A percentile compares a stretch with the other conserved stretches of the same genome.
These are phyloP conservation scores for Diarsia dahlii DNA, from an alignment of 2,888 invertebrate species.

Conservation along the genomic window DNA sequence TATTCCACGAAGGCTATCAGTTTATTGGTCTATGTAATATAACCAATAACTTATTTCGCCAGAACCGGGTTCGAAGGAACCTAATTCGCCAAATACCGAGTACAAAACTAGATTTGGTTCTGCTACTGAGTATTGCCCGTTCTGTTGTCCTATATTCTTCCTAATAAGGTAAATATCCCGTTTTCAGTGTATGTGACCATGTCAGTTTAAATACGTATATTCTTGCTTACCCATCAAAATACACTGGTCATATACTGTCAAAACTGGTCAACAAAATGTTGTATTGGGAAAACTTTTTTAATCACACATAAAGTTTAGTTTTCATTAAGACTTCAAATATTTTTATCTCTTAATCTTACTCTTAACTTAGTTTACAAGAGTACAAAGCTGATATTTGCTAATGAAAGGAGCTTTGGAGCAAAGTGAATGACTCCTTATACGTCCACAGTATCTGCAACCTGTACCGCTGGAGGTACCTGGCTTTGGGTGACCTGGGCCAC, in stretches of 20 bases:
- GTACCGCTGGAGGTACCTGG: constrained; percentile 99
- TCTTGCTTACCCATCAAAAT: background rate
- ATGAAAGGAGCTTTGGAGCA: background rate
- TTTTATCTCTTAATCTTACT: background rate
- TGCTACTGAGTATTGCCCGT: background rate
- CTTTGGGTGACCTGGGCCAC: constrained; percentile 98
- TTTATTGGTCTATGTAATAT: background rate
- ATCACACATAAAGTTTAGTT: background rate
- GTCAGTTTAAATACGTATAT: too few species aligned
- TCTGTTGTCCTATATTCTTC: background rate
- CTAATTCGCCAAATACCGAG: background rate
- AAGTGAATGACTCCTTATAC: background rate
- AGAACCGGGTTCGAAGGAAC: too few species aligned
- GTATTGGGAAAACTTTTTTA: background rate
- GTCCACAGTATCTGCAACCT: constrained; percentile 95
- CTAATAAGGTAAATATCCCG: too few species aligned
- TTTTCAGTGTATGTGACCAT: too few species aligned
- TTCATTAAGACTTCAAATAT: background rate
- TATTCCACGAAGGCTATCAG: background rate
- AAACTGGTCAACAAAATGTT: background rate
- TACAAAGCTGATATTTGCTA: background rate
- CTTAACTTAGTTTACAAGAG: background rate
- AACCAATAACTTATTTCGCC: too few species aligned
- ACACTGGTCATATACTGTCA: background rate
- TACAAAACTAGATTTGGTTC: background rate